Percentiles rank a stretch among this genome's conserved stretches.
Conservation (phyloP, 2,888 invertebrate genomes). For the Tachina fera region DNA sequence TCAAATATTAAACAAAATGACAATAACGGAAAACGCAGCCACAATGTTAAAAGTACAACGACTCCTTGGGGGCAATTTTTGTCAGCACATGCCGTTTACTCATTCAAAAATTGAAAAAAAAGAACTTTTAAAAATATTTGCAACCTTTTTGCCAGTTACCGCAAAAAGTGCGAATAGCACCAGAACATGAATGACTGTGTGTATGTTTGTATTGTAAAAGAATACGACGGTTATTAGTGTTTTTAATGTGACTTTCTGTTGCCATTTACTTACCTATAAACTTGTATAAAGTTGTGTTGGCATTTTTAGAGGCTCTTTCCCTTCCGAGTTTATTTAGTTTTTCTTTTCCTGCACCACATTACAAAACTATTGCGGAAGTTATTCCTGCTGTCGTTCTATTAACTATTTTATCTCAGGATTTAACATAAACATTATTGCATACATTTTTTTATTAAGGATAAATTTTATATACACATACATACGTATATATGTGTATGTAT, state of each 20-base stretch:
- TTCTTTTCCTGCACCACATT: slow-evolving; percentile 35
- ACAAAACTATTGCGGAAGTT: slow-evolving; percentile 40
- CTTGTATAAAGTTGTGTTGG: slow-evolving; percentile 35
- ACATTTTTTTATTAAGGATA: slow-evolving; percentile 6
- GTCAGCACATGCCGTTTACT: slow-evolving; percentile 70
- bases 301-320: slow-evolving; percentile 16
- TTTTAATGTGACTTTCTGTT: slow-evolving; percentile 55
- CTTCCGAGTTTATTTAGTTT: slow-evolving; percentile 27
- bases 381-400: slow-evolving; percentile 36
- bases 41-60: slow-evolving; percentile 71
- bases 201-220: neutral
- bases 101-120: slow-evolving; percentile 45
- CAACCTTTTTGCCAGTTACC: slow-evolving; percentile 59
- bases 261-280: slow-evolving; percentile 51
- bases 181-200: neutral
- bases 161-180: slow-evolving; percentile 29
- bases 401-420: slow-evolving; percentile 44
- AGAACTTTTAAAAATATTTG: slow-evolving; percentile 55
- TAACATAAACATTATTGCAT: slow-evolving; percentile 56
- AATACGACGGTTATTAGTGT: slow-evolving; percentile 39
- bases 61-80: slow-evolving; percentile 70
- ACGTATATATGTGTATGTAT: neutral
- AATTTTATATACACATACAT: neutral
- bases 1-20: slow-evolving; percentile 69
- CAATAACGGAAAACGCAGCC: slow-evolving; percentile 71